These are phyloP conservation scores for Teleogryllus occipitalis DNA, from an alignment of 1,140 invertebrate genomes.

Conservation along the genomic window DNA sequence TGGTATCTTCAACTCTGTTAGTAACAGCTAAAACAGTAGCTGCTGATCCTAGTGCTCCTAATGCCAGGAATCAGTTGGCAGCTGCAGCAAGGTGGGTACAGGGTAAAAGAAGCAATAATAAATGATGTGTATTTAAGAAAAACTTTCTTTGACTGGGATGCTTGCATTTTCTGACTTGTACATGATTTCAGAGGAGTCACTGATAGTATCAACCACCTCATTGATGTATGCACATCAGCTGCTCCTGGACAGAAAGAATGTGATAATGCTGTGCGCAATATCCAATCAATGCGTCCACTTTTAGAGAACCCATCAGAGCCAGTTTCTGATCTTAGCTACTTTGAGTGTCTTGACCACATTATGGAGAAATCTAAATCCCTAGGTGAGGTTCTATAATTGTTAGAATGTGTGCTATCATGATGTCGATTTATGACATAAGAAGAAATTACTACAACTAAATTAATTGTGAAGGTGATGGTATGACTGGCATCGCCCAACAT, in stretches of 20 bases:
- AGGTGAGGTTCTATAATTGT: conserved; percentile 36
- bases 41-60: conserved; percentile 79
- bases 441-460: neutral
- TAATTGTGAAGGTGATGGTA: conserved; percentile 61
- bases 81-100: conserved; percentile 60
- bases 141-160: neutral
- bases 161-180: neutral
- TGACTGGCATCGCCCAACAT: conserved; percentile 88
- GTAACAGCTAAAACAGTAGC: conserved; percentile 81
- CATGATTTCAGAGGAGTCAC: conserved; percentile 56
- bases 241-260: conserved; percentile 91
- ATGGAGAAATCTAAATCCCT: conserved; percentile 87
- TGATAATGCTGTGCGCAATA: conserved; percentile 90
- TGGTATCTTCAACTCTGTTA: conserved; percentile 79
- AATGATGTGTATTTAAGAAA: neutral
- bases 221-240: conserved; percentile 72
- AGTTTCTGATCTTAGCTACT: conserved; percentile 81
- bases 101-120: neutral
- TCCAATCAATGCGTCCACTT: conserved; percentile 73
- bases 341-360: conserved; percentile 87
- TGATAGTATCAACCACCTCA: conserved; percentile 85
- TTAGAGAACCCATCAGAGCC: conserved; percentile 83
- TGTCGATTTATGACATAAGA: no score
- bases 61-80: conserved; percentile 80
- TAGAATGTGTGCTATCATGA: no score